Evolutionary conservation across 2,797 vertebrate genomes (phyloP), one percentile per base, ranked within the genome.

Genomic region (Chiropotes sagulatus): DNA sequence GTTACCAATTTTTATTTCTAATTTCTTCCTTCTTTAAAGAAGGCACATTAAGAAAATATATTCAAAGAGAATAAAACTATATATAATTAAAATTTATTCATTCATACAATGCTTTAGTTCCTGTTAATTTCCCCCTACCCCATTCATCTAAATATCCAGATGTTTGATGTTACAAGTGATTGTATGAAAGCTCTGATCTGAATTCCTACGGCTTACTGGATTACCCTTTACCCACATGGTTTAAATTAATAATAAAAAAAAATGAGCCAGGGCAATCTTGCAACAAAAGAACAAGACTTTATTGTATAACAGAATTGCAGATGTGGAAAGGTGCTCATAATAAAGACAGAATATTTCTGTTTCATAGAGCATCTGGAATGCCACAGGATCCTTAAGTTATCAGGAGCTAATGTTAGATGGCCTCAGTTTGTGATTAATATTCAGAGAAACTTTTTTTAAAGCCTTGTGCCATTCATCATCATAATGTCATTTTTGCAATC

Each of bases 231-330:
- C 96, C 97, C 99, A 99, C 98, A 98, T 99, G 99, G 98, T 99
- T 99, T 98, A 98, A 99, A 99, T 99, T 99, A 99, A 98, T 99
- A 98, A 98, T 98, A 98, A 98, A 97, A 98, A 41, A 54, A 98
- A 98, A 98, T 97, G 97, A 98, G 94, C 97, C 98, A 89, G 97
- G 95, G 96, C 98, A 99, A 98, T 99, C 98, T 98, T 67, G 98
- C 98, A 99, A 98, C 98, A 99, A 99, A 99, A 98, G 99, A 99
- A 99, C 98, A 99, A 98, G 98, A 99, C 98, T 99, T 99, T 98
- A 99, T 99, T 99, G 98, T 99, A 98, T 98, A 98, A 98, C 98
- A 97, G 98, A 97, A 98, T 98, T 98, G 98, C 99, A 99, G 99
- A 99, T 99, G 99, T 99, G 98, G 98, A 98, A 99, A 99, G 98